Evolutionary conservation across 2,888 invertebrate species (phyloP).

Genomic region (Cistogaster globosa): DNA sequence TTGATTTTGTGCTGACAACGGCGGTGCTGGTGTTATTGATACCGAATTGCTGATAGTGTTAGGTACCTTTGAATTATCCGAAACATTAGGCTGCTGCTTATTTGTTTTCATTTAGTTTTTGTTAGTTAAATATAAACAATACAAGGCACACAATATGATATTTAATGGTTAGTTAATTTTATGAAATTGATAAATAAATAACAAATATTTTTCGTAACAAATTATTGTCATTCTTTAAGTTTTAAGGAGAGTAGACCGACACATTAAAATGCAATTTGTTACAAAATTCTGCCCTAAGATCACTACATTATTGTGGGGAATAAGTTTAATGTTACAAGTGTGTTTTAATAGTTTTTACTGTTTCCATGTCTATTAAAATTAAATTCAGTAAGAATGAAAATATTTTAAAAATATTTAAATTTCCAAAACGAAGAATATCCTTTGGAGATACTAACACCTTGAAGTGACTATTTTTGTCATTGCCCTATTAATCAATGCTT

Average conservation of each 20-base stretch:
- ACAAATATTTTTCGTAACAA: neutral
- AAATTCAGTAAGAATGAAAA: no score
- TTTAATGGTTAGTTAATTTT: constrained; percentile 72
- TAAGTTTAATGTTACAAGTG: neutral
- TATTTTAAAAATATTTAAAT: no score
- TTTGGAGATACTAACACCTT: no score
- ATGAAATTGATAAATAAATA: constrained; percentile 47
- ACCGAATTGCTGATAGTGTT: constrained; percentile 83
- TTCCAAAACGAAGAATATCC: no score
- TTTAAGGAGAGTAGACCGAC: neutral
- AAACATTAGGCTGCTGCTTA: constrained; percentile 83
- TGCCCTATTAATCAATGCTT: no score
- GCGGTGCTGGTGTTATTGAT: constrained; percentile 83
- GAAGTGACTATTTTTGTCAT: no score
- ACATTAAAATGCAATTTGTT: constrained; percentile 12
- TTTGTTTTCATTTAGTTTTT: constrained; percentile 69
- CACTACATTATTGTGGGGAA: constrained; percentile 31
- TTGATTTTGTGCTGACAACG: constrained; percentile 78
- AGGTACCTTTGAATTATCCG: constrained; percentile 83
- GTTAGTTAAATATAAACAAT: constrained; percentile 70
- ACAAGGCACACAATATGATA: constrained; percentile 60
- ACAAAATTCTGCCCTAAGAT: constrained; percentile 8
- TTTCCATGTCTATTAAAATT: neutral
- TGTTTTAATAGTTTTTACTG: neutral
- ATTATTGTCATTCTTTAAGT: constrained; percentile 9